Evolutionary conservation across 2,888 invertebrate genomes (phyloP).

Genomic region (Lasioglossum lativentre): DNA sequence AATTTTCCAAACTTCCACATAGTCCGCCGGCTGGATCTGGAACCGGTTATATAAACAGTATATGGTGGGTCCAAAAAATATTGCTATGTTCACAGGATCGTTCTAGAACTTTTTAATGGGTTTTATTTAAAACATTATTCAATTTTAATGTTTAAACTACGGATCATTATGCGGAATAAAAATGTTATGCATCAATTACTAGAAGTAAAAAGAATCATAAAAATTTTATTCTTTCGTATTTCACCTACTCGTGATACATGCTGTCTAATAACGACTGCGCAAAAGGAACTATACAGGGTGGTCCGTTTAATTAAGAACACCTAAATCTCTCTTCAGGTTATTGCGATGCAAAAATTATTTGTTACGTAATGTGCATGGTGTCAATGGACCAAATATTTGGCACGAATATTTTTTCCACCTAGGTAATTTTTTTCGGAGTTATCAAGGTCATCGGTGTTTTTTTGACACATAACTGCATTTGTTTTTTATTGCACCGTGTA

Average conservation of each 20-base stretch:
- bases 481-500: no score
- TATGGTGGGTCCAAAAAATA: not conserved
- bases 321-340: no score
- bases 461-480: no score
- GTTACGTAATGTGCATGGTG: no score
- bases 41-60: not conserved
- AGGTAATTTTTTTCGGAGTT: no score
- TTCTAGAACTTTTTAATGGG: not conserved
- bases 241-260: not conserved
- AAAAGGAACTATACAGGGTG: no score
- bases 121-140: not conserved
- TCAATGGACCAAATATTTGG: no score
- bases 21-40: not conserved
- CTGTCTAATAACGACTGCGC: not conserved
- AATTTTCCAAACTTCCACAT: constrained; percentile 29
- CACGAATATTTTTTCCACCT: no score
- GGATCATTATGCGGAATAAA: not conserved
- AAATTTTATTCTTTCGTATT: not conserved
- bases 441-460: no score
- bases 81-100: not conserved
- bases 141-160: not conserved
- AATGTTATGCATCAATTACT: not conserved
- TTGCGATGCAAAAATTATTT: no score
- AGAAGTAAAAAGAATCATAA: not conserved
- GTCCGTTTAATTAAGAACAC: no score